Evolutionary conservation across 2,797 vertebrate genomes (phyloP).

Genomic region (Gymnothorax javanicus): DNA sequence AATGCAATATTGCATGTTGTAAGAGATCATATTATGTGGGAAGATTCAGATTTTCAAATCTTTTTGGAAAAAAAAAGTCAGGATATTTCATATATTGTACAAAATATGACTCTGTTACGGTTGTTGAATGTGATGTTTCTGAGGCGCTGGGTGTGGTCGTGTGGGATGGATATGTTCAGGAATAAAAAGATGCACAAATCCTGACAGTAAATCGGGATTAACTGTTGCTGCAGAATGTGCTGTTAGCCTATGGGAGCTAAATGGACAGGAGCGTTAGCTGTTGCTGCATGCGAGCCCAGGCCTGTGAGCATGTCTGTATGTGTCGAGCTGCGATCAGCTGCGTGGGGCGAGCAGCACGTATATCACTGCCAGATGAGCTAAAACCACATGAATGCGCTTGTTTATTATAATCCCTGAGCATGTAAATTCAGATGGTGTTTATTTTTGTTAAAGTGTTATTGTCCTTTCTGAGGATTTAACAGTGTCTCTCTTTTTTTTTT

Average conservation of each 20-base stretch:
- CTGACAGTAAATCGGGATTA: neutral
- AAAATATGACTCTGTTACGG: too few relatives aligned
- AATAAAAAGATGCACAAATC: neutral
- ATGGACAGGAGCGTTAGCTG: neutral
- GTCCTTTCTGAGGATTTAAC: neutral
- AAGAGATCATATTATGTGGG: neutral
- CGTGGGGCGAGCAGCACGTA: neutral
- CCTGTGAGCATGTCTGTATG: constrained; percentile 10
- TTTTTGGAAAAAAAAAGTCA: neutral
- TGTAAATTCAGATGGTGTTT: neutral
- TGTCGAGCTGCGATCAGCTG: neutral
- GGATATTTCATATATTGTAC: too few relatives aligned
- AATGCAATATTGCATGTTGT: neutral
- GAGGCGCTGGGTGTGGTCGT: too few relatives aligned
- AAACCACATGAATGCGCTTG: neutral
- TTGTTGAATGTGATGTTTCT: too few relatives aligned
- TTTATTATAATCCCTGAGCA: neutral
- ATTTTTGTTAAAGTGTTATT: neutral
- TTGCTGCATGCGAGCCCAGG: neutral
- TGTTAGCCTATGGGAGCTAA: neutral
- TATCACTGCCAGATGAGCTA: neutral
- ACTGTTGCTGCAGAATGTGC: neutral
- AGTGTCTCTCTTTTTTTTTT: neutral
- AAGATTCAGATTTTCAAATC: neutral
- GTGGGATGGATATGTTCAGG: neutral